Evolutionary conservation across 2,113 vertebrate species (phyloP).

Genomic region (Carassius carassius): DNA sequence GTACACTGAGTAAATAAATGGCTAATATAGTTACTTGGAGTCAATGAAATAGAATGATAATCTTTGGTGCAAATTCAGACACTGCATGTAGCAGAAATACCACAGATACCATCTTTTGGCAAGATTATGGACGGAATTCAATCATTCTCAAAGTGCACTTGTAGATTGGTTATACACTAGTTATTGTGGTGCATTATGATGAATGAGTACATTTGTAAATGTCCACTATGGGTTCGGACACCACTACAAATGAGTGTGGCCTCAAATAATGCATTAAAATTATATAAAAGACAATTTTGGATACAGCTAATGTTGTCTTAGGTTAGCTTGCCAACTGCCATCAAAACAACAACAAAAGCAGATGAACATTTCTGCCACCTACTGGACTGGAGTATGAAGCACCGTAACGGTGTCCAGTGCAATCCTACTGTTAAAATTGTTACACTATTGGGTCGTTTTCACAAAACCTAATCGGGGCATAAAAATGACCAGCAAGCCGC

Average conservation of each 20-base stretch:
- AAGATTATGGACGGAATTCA: background rate
- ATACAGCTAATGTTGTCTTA: background rate
- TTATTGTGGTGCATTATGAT: background rate
- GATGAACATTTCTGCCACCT: background rate
- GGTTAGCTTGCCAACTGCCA: background rate
- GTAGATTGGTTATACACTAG: background rate
- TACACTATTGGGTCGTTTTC: background rate
- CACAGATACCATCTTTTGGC: background rate
- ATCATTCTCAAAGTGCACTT: background rate
- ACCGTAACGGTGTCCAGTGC: background rate
- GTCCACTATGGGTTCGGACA: background rate
- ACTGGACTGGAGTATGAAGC: background rate
- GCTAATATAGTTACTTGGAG: no score
- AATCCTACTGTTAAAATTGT: background rate
- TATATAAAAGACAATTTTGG: background rate
- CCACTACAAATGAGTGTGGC: background rate
- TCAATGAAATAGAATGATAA: no score
- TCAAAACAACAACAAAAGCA: background rate
- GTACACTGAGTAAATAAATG: background rate
- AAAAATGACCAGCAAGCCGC: background rate
- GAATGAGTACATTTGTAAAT: background rate
- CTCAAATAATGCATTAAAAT: background rate
- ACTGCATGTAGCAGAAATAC: background rate
- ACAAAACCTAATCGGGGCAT: background rate
- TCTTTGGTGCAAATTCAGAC: no score